Conservation (phyloP, 1,140 invertebrate species). For the Galendromus occidentalis region DNA sequence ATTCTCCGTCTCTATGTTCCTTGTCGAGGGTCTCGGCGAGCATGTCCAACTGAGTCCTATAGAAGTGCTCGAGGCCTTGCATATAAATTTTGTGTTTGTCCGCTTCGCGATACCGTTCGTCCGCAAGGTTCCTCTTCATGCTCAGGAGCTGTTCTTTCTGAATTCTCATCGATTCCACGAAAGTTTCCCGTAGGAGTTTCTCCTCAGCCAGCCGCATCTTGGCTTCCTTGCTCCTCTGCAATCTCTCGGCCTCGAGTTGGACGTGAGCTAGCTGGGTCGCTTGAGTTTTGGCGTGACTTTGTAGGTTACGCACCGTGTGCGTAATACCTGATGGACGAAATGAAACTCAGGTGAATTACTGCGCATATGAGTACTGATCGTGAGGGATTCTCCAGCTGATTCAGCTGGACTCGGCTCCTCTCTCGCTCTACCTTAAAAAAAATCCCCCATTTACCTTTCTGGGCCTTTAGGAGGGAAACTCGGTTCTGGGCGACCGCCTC, state of each 20-base stretch:
- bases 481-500: background rate
- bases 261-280: background rate
- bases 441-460: background rate
- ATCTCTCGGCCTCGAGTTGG: background rate
- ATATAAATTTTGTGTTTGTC: background rate
- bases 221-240: background rate
- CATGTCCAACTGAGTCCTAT: background rate
- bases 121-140: background rate
- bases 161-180: background rate
- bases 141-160: background rate
- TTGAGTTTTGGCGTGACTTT: background rate
- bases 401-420: background rate
- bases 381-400: background rate
- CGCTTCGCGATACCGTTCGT: background rate
- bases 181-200: background rate
- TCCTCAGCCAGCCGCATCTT: background rate
- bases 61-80: conserved; percentile 4
- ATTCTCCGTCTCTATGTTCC: background rate
- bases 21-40: background rate
- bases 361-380: background rate
- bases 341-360: background rate
- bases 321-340: background rate
- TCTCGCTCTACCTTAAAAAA: background rate
- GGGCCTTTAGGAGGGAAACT: background rate
- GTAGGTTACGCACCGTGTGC: background rate